A percentile compares a stretch with the other conserved stretches of the same genome.
phyloP scores from a whole-genome alignment of 2,113 vertebrate species.

The Rhea pennata region DNA sequence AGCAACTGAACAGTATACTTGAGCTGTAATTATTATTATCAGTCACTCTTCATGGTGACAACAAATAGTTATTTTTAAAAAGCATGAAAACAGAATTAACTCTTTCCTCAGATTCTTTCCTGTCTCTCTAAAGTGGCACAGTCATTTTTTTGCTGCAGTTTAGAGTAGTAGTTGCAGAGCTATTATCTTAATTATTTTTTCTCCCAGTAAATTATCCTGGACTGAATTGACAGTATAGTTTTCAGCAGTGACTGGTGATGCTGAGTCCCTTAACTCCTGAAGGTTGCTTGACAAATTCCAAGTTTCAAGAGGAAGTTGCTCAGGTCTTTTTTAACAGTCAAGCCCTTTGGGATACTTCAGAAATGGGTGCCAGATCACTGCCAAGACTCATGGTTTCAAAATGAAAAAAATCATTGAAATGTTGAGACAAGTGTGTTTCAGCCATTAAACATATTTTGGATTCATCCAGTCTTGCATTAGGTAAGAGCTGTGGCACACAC shows the following conservation, averaged over 20 bases:
- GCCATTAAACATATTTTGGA: neutral
- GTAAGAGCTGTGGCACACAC: neutral
- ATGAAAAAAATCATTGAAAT: neutral
- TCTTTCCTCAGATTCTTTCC: neutral
- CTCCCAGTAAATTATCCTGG: neutral
- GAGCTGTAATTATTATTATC: constrained; percentile 48
- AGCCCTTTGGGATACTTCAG: neutral
- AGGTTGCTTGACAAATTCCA: neutral
- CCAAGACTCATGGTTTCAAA: neutral
- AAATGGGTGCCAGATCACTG: neutral
- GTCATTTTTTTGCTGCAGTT: neutral
- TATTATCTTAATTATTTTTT: neutral
- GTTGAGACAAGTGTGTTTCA: neutral
- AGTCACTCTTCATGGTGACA: neutral
- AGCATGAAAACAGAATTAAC: constrained; percentile 53
- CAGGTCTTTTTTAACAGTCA: neutral
- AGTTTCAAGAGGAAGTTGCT: neutral
- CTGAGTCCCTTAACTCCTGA: neutral
- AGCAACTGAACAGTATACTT: neutral
- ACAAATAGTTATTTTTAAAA: constrained; percentile 47
- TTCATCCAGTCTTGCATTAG: rapidly evolving
- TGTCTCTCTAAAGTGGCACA: neutral
- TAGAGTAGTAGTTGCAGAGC: neutral
- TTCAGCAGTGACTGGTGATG: neutral
- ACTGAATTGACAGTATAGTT: neutral